Evolutionary conservation across 2,888 invertebrate genomes (phyloP), one percentile per base, ranked within the genome.

Genomic region (Hyppa rectilinea): DNA sequence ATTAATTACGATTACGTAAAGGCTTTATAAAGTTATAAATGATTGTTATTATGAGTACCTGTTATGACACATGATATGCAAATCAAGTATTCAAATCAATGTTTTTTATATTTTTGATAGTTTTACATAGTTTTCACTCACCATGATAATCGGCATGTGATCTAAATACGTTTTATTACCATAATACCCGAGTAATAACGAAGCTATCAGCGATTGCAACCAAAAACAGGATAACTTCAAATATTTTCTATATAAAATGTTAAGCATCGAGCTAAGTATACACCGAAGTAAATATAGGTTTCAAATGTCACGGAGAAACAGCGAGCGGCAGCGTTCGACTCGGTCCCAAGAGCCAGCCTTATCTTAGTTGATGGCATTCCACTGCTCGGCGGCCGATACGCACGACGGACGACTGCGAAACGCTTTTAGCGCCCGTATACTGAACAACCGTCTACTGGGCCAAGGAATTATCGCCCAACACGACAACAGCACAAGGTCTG

Each of bases 331-430:
- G 87, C 87, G 86, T 85, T 90, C 90, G 88, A 82, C 87, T 89
- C 84, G 88, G 88, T 89, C 89, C 88, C 88, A 89, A 87, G 90
- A 90, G 91, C 90, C 88, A 86, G 91, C 92, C 92, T 95, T 95
- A 95, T 96, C 95, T 95, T 92, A 88, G 92, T 92, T 92, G 94
- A 95, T 94, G 94, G 94, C 95, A 96, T 96, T 95, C 95, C 94
- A 91, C 83, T 89, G 94, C 93, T 90, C 92, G 92, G 87, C 91
- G 90, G 90, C 91, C 93, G 95, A 95, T 95, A 95, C 94, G 94
- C 93, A 95, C 94, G 94, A 92, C 93, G 91, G 92, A 90, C 93
- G 93, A 95, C 95, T 95, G 95, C 94, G 93, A 95, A 95, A 95
- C 93, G 95, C 95, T 95, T 95, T 95, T 95, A 95, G 92, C 92